Base-by-base conservation (phyloP, 53 echinoderm and acorn worm genomes). In the Stichopus horrens region DNA sequence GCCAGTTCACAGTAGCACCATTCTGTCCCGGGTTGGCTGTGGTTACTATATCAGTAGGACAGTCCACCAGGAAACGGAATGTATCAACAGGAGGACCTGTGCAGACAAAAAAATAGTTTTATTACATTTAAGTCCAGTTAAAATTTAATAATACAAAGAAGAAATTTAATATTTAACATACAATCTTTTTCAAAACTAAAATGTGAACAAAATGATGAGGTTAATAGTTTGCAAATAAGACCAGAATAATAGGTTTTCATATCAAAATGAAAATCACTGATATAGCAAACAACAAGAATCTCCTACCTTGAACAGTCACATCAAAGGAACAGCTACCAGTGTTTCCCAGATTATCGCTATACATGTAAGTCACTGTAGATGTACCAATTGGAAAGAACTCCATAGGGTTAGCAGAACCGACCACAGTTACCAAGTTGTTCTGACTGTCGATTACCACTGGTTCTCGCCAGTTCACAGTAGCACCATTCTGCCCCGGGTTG, bases 291-390 rank as follows among this genome's bases (percentile, higher is more conserved):
- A 71, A 51, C 11, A 16, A 7, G 37, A 37, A 37, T 37, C 37
- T 37, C 79, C 5, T 54, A 79, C 79, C 79, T 54, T 54, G 79
- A 79, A 79, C 79, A 79, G 54, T 79, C 54, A 79, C 54, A 79
- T 79, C 79, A 54, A 79, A 79, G 5, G 79, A 79, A 54, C 79
- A 79, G 54, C 4, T 79, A 6, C 54, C 79, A 7, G 79, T 7
- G 20, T 79, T 79, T 18, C 79, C 79, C 13, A 14, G 79, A 55
- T 9, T 54, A 54, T 79, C 79, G 55, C 79, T 79, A 55, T 54
- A 79, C 5, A 6, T 55, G 55, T 79, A 79, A 10, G 79, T 79
- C 53, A 79, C 54, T 11, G 71, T 68, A 68, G 71, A 68, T 4
- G 71, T 68, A 68, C 71, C 71, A 68, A 68, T 68, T 68, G 13